A percentile compares a stretch with the other conserved stretches of the same genome.
Evolutionary conservation across 2,888 invertebrate genomes (phyloP).

Genomic region (Andricus curvator): DNA sequence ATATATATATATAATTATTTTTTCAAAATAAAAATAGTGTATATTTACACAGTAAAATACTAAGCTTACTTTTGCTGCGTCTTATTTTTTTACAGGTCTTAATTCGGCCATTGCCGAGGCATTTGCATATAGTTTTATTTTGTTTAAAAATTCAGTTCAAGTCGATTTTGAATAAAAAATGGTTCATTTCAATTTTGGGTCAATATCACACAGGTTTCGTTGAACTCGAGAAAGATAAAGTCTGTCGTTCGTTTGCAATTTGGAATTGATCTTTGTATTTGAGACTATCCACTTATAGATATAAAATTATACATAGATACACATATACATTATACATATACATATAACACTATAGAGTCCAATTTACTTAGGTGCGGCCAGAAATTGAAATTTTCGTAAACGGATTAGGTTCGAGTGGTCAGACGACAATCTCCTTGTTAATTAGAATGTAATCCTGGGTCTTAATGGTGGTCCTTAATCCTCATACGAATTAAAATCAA

Average conservation of each 20-base stretch:
- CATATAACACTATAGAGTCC: conserved; percentile 50
- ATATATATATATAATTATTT: too few species aligned
- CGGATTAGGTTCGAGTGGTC: conserved; percentile 70
- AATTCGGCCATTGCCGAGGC: too few species aligned
- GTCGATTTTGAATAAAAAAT: too few species aligned
- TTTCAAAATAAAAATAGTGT: too few species aligned
- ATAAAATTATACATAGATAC: neutral
- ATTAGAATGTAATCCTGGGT: conserved; percentile 60
- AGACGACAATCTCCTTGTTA: conserved; percentile 70
- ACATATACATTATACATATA: neutral
- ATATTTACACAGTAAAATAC: too few species aligned
- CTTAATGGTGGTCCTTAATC: conserved; percentile 45
- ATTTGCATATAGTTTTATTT: too few species aligned
- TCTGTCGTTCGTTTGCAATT: conserved; percentile 64
- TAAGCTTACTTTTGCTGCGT: too few species aligned
- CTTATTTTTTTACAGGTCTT: too few species aligned
- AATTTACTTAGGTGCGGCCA: conserved; percentile 61
- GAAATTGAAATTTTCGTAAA: conserved; percentile 77
- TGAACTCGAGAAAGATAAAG: conserved; percentile 61
- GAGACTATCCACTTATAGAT: conserved; percentile 44
- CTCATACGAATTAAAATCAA: conserved; percentile 28
- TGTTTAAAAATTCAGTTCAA: too few species aligned
- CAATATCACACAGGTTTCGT: conserved; percentile 3
- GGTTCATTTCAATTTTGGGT: neutral
- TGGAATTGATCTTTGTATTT: conserved; percentile 51